Conservation (phyloP, 2,113 vertebrate genomes). For the Grus americana region DNA sequence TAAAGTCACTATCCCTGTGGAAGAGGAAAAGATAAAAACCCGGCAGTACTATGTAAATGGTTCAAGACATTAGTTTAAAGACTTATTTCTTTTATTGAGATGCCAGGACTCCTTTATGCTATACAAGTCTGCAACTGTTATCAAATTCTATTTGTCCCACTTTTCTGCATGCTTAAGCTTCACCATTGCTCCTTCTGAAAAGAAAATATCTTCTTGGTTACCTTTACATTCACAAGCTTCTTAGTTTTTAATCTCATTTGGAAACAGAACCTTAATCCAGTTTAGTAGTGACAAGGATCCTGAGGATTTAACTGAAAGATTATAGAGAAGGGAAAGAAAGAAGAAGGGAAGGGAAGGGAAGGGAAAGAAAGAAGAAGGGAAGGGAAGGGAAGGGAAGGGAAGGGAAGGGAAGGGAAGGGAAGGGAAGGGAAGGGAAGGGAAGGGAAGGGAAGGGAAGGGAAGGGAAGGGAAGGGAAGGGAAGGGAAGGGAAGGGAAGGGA, state of each 20-base stretch:
- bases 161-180: conserved; percentile 36
- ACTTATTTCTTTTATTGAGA: not conserved
- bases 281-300: conserved; percentile 44
- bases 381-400: too few relatives aligned
- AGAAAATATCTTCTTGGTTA: conserved; percentile 39
- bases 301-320: conserved; percentile 40
- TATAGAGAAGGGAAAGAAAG: not conserved
- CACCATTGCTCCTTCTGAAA: conserved; percentile 18
- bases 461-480: too few relatives aligned
- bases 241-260: conserved; percentile 63
- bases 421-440: too few relatives aligned
- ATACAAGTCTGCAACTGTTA: not conserved
- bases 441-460: too few relatives aligned
- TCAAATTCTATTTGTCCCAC: conserved; percentile 3
- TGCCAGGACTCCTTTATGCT: not conserved
- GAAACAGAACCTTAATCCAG: conserved; percentile 49
- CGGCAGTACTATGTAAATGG: not conserved
- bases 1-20: not conserved
- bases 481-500: too few relatives aligned
- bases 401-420: too few relatives aligned
- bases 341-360: too few relatives aligned
- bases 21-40: not conserved
- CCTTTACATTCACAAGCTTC: conserved; percentile 21
- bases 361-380: too few relatives aligned
- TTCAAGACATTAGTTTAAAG: not conserved